Percentiles rank a stretch among this genome's conserved stretches.
These are phyloP conservation scores for Rhagoletis zephyria DNA, from an alignment of 1,140 invertebrate genomes.

Conservation along the genomic window DNA sequence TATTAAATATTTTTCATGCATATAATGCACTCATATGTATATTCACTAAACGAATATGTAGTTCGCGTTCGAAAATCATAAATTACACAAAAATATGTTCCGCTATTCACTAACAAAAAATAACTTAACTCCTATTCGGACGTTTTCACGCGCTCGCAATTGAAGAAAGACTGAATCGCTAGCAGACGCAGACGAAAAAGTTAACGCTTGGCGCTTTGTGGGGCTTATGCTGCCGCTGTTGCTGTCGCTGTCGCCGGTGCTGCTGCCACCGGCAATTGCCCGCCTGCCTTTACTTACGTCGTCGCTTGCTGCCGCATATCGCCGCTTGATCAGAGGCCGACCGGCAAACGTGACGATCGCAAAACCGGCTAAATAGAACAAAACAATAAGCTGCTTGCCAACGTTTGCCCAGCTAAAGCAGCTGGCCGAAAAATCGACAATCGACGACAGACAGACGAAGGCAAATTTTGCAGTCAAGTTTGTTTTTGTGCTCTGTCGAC, in stretches of 20 bases:
- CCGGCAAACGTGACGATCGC: constrained; percentile 8
- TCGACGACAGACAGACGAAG: neutral
- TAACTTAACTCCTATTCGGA: constrained; percentile 18
- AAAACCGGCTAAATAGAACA: constrained; percentile 44
- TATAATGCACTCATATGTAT: neutral
- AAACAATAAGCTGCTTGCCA: neutral
- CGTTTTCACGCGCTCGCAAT: constrained; percentile 37
- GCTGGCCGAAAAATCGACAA: neutral
- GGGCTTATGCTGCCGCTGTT: neutral
- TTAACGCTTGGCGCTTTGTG: constrained; percentile 25
- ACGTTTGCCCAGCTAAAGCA: neutral
- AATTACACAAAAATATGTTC: neutral
- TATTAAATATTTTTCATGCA: neutral
- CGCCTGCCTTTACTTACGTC: neutral
- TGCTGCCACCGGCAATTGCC: neutral
- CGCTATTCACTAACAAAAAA: neutral
- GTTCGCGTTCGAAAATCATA: constrained; percentile 22
- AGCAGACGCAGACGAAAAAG: constrained; percentile 4
- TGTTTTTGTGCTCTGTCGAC: neutral
- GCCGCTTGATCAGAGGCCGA: neutral
- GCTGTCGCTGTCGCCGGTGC: neutral
- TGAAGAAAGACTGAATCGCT: constrained; percentile 34
- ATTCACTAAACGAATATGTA: neutral
- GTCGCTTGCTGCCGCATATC: neutral
- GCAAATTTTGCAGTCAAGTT: neutral